phyloP scores from a whole-genome alignment of 2,797 vertebrate species.

The Paramormyrops hopkinsi region DNA sequence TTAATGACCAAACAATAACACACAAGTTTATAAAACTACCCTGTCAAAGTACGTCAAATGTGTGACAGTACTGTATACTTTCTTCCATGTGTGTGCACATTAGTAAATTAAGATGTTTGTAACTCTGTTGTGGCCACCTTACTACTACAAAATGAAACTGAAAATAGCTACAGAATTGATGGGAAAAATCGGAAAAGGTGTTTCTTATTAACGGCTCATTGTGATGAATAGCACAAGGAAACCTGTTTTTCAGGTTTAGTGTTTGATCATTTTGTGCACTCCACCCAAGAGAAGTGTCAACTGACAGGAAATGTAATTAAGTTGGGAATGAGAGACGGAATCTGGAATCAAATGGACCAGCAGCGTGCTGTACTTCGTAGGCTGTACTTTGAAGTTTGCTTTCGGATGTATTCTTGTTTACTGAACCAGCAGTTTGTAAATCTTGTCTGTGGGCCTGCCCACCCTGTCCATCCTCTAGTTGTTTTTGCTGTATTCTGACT shows the following conservation, averaged over 20 bases:
- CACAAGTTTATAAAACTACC: neutral
- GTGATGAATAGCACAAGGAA: constrained; percentile 8
- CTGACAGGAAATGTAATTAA: constrained; percentile 22
- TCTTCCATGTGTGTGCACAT: neutral
- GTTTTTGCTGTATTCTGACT: neutral
- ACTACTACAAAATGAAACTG: constrained; percentile 14
- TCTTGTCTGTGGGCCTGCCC: neutral
- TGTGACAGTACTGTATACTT: neutral
- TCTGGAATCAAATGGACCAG: neutral
- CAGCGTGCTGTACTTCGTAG: neutral
- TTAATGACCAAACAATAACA: neutral
- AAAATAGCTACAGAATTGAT: constrained; percentile 17
- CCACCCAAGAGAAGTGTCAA: constrained; percentile 25
- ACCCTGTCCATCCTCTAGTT: neutral
- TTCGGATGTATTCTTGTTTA: neutral
- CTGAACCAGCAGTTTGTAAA: neutral
- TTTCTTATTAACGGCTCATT: constrained; percentile 21
- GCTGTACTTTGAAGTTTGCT: neutral
- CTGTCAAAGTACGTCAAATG: neutral
- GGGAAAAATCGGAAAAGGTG: constrained; percentile 14
- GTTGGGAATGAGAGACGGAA: neutral
- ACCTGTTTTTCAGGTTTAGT: constrained; percentile 28
- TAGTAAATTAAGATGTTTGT: constrained; percentile 3
- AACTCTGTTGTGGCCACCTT: neutral
- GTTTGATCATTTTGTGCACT: constrained; percentile 19